These are phyloP conservation scores for Leucoraja ocellata DNA, from an alignment of 2,797 vertebrate genomes.

Conservation along the genomic window DNA sequence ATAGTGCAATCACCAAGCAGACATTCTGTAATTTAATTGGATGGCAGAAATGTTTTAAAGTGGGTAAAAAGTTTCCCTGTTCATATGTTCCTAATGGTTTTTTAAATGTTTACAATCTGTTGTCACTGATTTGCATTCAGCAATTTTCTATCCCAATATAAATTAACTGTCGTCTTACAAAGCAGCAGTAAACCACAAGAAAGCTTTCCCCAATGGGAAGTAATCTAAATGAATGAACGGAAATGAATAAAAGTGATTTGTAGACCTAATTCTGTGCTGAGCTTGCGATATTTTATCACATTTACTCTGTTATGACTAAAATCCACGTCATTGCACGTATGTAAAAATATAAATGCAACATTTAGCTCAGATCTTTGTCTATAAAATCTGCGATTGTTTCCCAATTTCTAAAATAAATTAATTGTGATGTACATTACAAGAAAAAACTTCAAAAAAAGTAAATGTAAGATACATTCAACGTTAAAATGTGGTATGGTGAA, in stretches of 20 bases:
- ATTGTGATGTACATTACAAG: background rate
- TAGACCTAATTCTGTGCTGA: background rate
- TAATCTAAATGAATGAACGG: background rate
- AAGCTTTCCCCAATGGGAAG: background rate
- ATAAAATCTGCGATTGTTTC: background rate
- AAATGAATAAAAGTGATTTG: conserved; percentile 19
- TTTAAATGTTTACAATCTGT: no score
- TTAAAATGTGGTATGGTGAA: background rate
- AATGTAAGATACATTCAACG: no score
- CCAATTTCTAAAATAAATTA: background rate
- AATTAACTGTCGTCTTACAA: background rate
- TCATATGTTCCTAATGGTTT: no score
- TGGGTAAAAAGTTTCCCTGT: no score
- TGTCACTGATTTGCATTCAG: background rate
- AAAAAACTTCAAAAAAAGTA: background rate
- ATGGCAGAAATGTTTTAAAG: no score
- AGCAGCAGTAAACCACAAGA: background rate
- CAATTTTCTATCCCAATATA: no score
- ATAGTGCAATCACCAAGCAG: no score
- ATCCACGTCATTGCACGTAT: background rate
- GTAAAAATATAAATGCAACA: background rate
- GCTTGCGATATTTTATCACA: background rate
- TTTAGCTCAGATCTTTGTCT: no score
- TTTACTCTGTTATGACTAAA: conserved; percentile 17
- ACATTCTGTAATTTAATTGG: no score